Evolutionary conservation across 1,140 invertebrate species (phyloP).

Genomic region (Limonius californicus): DNA sequence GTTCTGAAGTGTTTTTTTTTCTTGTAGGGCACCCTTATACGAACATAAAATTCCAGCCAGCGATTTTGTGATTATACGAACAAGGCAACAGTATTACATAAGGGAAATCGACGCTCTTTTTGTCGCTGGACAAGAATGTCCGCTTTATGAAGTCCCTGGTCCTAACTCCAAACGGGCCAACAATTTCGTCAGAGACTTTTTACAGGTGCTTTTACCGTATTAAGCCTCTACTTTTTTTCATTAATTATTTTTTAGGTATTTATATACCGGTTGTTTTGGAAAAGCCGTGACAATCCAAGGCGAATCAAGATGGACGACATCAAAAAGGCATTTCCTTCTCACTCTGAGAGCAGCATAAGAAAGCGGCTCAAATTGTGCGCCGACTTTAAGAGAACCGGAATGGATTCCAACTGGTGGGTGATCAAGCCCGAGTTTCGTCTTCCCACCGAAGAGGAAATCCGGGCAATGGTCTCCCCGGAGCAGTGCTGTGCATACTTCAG

Average conservation of each 20-base stretch:
- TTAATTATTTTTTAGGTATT: constrained; percentile 89
- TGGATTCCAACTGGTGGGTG: constrained; percentile 94
- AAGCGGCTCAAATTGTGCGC: constrained; percentile 97
- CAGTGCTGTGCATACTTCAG: constrained; percentile 98
- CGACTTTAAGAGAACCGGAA: constrained; percentile 94
- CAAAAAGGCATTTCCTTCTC: constrained; percentile 92
- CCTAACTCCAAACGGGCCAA: constrained; percentile 99
- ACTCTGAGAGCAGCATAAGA: constrained; percentile 95
- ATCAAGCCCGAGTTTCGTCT: constrained; percentile 95
- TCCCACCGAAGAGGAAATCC: constrained; percentile 97
- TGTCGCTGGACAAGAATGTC: constrained; percentile 93
- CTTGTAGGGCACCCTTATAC: constrained; percentile 93
- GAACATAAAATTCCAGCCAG: constrained; percentile 75
- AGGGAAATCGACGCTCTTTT: constrained; percentile 88
- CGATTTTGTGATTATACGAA: constrained; percentile 94
- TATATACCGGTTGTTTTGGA: constrained; percentile 98
- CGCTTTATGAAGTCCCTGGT: constrained; percentile 96
- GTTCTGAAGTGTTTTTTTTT: too few species aligned
- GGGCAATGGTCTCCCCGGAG: constrained; percentile 97
- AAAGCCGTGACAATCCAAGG: constrained; percentile 82
- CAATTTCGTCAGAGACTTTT: constrained; percentile 96
- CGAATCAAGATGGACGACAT: constrained; percentile 99
- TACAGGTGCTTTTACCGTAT: too few species aligned
- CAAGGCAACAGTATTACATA: constrained; percentile 83
- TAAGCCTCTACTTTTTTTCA: too few species aligned